Conservation (phyloP, 1,140 invertebrate genomes). For the Drosophila tristis region DNA sequence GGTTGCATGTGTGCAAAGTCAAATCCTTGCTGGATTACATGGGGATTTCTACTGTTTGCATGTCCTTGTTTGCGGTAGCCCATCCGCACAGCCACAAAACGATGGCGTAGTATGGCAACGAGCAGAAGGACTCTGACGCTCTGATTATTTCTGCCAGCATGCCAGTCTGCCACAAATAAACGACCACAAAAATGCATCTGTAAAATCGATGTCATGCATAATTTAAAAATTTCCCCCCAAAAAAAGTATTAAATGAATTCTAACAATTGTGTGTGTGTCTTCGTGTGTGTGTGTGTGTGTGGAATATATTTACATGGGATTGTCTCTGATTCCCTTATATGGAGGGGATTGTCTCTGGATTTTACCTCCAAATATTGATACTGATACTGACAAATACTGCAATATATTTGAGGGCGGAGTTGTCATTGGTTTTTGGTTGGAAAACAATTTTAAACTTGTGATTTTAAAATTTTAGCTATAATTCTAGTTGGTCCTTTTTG, state of each 20-base stretch:
- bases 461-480: no score
- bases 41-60: constrained; percentile 58
- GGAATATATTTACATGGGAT: constrained; percentile 40
- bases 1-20: constrained; percentile 57
- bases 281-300: background rate
- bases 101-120: constrained; percentile 1
- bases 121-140: constrained; percentile 18
- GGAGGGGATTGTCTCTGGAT: no score
- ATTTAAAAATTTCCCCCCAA: constrained; percentile 49
- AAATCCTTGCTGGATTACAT: constrained; percentile 73
- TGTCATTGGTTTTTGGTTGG: constrained; percentile 21
- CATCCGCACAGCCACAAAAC: constrained; percentile 40
- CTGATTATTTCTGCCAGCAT: constrained; percentile 63
- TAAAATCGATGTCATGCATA: constrained; percentile 78
- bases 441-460: no score
- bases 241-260: constrained; percentile 21
- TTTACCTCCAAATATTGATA: no score
- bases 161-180: constrained; percentile 43
- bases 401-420: constrained; percentile 23
- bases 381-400: no score
- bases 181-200: constrained; percentile 70
- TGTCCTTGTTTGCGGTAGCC: constrained; percentile 60
- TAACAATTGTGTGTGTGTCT: constrained; percentile 20
- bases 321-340: constrained; percentile 1
- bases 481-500: no score